A percentile compares a stretch with the other conserved stretches of the same genome.
Evolutionary conservation across 2,797 vertebrate genomes (phyloP).

Genomic region (Chiroxiphia lanceolata): DNA sequence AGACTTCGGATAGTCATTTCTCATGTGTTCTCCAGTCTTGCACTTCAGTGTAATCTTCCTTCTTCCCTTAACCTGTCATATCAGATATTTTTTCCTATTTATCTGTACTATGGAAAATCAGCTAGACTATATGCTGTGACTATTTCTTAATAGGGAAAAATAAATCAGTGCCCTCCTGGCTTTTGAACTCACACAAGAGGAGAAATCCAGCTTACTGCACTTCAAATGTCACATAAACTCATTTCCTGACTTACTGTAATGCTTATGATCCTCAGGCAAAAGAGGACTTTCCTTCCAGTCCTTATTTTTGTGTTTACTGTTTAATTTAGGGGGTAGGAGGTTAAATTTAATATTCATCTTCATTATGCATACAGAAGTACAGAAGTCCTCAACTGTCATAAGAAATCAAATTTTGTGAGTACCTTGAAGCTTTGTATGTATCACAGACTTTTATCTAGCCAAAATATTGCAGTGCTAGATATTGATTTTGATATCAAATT

Average conservation of each 20-base stretch:
- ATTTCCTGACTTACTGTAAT: neutral
- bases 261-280: neutral
- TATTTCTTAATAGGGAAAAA: conserved; percentile 1
- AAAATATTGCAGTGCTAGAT: neutral
- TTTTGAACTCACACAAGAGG: neutral
- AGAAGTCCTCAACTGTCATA: neutral
- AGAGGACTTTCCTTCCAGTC: neutral
- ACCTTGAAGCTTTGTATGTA: neutral
- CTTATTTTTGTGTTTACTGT: neutral
- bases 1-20: neutral
- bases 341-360: neutral
- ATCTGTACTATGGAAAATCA: conserved; percentile 18
- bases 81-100: conserved; percentile 39
- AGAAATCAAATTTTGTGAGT: neutral
- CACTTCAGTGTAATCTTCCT: conserved; percentile 27
- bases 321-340: neutral
- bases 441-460: neutral
- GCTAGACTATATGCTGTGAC: neutral
- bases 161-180: conserved; percentile 4
- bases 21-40: neutral
- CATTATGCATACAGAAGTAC: neutral
- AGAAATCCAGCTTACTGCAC: neutral
- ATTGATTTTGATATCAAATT: neutral
- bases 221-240: neutral
- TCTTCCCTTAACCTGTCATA: conserved; percentile 41